phyloP scores from a whole-genome alignment of 2,797 vertebrate species.

The Karalla daura region DNA sequence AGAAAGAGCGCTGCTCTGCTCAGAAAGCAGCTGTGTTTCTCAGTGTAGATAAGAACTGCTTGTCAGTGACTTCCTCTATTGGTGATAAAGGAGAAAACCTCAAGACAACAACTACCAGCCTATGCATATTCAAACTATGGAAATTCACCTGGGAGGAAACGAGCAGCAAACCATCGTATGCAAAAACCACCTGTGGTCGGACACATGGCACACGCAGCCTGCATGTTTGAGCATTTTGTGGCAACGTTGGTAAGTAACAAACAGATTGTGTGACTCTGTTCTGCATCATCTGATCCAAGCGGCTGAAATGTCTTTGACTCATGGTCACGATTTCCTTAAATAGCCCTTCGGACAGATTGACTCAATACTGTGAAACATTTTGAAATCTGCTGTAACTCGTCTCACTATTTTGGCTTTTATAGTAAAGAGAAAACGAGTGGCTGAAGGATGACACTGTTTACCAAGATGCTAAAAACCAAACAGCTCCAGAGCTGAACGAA shows the following conservation, averaged over 20 bases:
- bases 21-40: background rate
- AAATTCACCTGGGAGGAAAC: conserved; percentile 4
- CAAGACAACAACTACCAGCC: conserved; percentile 1
- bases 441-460: background rate
- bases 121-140: background rate
- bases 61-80: conserved; percentile 74
- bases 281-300: conserved; percentile 20
- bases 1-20: no score
- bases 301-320: conserved; percentile 53
- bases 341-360: conserved; percentile 33
- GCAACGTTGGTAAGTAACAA: background rate
- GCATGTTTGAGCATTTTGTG: conserved; percentile 1
- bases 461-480: background rate
- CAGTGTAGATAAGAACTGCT: conserved; percentile 20
- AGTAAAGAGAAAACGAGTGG: background rate
- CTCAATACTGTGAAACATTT: conserved; percentile 17
- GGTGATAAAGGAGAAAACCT: conserved; percentile 50
- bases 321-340: conserved; percentile 58
- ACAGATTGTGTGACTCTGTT: background rate
- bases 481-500: background rate
- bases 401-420: background rate
- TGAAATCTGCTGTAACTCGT: background rate
- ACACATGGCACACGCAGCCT: background rate
- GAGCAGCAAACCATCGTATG: background rate
- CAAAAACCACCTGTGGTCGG: background rate